Percentiles rank a stretch among this genome's conserved stretches.
Evolutionary conservation across 2,797 vertebrate genomes (phyloP).

Genomic region (Hybognathus amarus): DNA sequence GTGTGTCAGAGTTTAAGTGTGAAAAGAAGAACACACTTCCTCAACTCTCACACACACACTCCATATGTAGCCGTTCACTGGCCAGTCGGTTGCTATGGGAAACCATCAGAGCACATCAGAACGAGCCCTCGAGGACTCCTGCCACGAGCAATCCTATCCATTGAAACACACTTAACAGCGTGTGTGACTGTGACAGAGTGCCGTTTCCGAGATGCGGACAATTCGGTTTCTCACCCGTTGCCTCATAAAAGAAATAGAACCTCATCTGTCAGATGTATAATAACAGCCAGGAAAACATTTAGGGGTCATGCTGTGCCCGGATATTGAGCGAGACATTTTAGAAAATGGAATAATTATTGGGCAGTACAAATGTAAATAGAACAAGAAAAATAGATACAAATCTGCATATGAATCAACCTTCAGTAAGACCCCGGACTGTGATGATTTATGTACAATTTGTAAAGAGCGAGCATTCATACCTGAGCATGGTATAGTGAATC

Average conservation of each 20-base stretch:
- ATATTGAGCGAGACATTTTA: slow-evolving; percentile 35
- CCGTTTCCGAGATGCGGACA: slow-evolving; percentile 33
- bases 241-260: slow-evolving; percentile 40
- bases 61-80: slow-evolving; percentile 52
- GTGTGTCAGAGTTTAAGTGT: slow-evolving; percentile 44
- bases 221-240: slow-evolving; percentile 41
- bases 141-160: slow-evolving; percentile 46
- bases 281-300: slow-evolving; percentile 32
- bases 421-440: background rate
- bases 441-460: slow-evolving; percentile 13
- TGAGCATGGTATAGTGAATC: background rate
- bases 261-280: slow-evolving; percentile 32
- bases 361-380: slow-evolving; percentile 33
- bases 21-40: slow-evolving; percentile 17
- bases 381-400: slow-evolving; percentile 32
- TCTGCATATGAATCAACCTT: background rate
- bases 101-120: slow-evolving; percentile 59
- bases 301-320: slow-evolving; percentile 31
- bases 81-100: slow-evolving; percentile 63
- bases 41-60: slow-evolving; percentile 46
- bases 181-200: slow-evolving; percentile 34
- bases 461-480: background rate
- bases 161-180: slow-evolving; percentile 41
- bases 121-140: slow-evolving; percentile 58
- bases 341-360: slow-evolving; percentile 40